These are phyloP conservation scores for Pyrgilauda ruficollis DNA, from an alignment of 2,113 vertebrate species.

Conservation along the genomic window DNA sequence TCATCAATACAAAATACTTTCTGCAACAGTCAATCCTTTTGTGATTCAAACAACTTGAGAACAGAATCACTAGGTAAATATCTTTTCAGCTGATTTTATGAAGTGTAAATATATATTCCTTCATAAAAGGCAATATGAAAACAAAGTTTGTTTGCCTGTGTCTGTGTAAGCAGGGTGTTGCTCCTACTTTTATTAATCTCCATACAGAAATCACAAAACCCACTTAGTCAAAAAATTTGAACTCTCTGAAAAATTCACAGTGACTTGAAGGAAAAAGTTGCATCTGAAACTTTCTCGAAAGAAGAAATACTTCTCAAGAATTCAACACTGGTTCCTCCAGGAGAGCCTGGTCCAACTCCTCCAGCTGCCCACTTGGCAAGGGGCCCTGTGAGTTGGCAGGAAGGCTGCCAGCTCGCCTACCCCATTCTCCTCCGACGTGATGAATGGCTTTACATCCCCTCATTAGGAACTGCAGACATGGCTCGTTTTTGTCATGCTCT, in stretches of 20 bases:
- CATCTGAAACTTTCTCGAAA: background rate
- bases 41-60: background rate
- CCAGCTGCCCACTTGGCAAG: conserved; percentile 46
- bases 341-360: background rate
- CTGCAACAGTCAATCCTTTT: background rate
- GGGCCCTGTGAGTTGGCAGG: background rate
- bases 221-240: background rate
- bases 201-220: background rate
- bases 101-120: background rate
- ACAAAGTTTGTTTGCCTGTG: background rate
- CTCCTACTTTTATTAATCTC: background rate
- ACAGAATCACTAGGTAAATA: background rate
- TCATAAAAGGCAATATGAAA: background rate
- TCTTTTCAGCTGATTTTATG: background rate
- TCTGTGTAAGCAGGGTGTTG: background rate
- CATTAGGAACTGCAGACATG: conserved; percentile 27
- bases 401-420: conserved; percentile 22
- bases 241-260: background rate
- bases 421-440: background rate
- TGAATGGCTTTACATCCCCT: conserved; percentile 44
- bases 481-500: conserved; percentile 4
- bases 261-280: background rate
- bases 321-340: background rate
- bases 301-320: background rate
- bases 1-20: conserved; percentile 2